These are phyloP conservation scores for Alectoris magna DNA, from an alignment of 2,797 vertebrate genomes.

Conservation along the genomic window DNA sequence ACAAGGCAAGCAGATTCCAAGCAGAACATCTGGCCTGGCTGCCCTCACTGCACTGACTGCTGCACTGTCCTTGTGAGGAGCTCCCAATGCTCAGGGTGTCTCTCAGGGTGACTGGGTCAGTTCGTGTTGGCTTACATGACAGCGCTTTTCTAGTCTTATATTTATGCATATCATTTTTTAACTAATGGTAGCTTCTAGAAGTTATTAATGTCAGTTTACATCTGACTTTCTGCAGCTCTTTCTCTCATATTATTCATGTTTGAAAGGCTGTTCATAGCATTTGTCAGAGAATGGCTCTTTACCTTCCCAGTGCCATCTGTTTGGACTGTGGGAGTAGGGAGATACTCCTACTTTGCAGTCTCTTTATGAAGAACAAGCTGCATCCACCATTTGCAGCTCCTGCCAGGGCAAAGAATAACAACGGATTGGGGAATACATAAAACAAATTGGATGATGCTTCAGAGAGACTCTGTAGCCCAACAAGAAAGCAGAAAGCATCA, in stretches of 20 bases:
- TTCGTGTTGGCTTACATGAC: background rate
- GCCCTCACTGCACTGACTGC: background rate
- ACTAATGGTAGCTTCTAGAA: slow-evolving; percentile 40
- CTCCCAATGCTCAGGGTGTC: background rate
- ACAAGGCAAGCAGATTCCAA: background rate
- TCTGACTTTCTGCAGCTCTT: slow-evolving; percentile 30
- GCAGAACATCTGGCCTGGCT: slow-evolving; percentile 20
- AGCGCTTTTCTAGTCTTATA: background rate
- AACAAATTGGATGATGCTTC: slow-evolving; percentile 40
- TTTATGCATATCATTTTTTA: slow-evolving; percentile 25
- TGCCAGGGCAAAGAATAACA: slow-evolving; percentile 26
- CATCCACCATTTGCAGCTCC: slow-evolving; percentile 3
- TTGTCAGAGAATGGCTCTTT: slow-evolving; percentile 21
- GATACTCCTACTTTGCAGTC: background rate
- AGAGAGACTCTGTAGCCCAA: slow-evolving; percentile 28
- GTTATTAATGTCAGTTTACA: slow-evolving; percentile 54
- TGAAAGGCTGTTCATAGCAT: slow-evolving; percentile 1
- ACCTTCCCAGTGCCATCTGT: slow-evolving; percentile 44
- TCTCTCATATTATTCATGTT: slow-evolving; percentile 56
- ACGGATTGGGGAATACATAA: background rate
- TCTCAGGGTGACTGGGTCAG: background rate
- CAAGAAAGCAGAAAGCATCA: slow-evolving; percentile 38
- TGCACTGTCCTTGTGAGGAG: background rate
- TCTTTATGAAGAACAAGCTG: background rate
- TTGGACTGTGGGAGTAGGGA: background rate